These are phyloP conservation scores for Neoaliturus tenellus DNA, from an alignment of 2,888 invertebrate species.

Conservation along the genomic window DNA sequence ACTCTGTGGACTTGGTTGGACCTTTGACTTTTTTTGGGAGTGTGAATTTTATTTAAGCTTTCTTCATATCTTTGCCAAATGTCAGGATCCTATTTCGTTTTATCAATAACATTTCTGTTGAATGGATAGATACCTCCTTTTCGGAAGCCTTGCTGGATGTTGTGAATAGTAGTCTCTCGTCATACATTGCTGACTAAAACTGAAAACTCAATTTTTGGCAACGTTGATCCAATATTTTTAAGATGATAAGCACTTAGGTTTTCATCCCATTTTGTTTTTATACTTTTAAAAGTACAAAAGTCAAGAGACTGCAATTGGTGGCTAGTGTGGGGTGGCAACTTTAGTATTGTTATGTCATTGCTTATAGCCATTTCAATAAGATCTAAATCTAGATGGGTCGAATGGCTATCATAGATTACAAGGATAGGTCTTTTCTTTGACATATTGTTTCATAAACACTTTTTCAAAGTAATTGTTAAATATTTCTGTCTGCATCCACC, in stretches of 20 bases:
- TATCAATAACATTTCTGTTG: slow-evolving; percentile 14
- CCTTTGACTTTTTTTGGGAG: neutral
- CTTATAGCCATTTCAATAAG: neutral
- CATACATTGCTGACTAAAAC: neutral
- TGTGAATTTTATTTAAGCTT: no score
- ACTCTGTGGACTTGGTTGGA: neutral
- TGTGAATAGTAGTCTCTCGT: neutral
- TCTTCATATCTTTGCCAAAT: neutral
- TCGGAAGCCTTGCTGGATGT: neutral
- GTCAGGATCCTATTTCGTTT: neutral
- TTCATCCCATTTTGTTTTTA: neutral
- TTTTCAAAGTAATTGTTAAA: slow-evolving; percentile 27
- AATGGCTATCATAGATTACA: slow-evolving; percentile 7
- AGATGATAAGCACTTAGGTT: neutral
- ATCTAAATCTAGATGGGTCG: neutral
- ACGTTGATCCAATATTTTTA: neutral
- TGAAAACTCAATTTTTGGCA: neutral
- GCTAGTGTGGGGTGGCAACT: slow-evolving; percentile 25
- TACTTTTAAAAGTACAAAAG: neutral
- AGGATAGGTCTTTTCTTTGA: neutral
- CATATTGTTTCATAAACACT: neutral
- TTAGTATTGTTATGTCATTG: neutral
- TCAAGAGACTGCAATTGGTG: neutral
- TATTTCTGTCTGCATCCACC: neutral
- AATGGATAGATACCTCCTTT: neutral